Evolutionary conservation across 1,140 invertebrate species (phyloP), one percentile per base, ranked within the genome.

Genomic region (Dryas iulia): DNA sequence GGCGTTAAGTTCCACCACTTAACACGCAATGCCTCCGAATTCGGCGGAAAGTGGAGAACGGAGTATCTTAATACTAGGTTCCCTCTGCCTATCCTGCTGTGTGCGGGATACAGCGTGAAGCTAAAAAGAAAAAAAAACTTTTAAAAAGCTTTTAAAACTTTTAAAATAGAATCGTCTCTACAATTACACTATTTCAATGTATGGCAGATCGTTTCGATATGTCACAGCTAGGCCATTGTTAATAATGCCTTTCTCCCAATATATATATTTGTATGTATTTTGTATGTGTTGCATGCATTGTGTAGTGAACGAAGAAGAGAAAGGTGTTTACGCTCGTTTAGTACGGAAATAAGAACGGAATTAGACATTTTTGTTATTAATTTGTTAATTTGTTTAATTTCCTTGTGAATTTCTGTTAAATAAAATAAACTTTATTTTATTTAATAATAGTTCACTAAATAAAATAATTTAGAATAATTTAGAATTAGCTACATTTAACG

Each of bases 231-330:
- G 24, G 21, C 39, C 59, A 71, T 71, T 71, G 69, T 71, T 66
- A 62, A 57, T 62, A 28, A 54, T 39, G 59, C 73, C 73, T 75
- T 75, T 72, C 69, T 71, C 59, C 61, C 31, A 58, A 66, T 70
- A 58, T 62, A 58, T 62, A 23, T 63, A 56, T 25, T 25, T 56
- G 23, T 54, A 25, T 25, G 11, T 47, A 14, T 11, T 4, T n/a
- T 25, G 23, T 25, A 54, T 56, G 24, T 56, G 53, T 33, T 47
- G 21, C 39, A 47, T 47, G 18, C 39, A 47, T 47, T 47, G 39
- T 47, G 1, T 0, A 47, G 5, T 10, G 39, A 47, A 47, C 39
- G 6, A 6, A 28, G 56, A 58, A 58, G 61, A 63, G 60, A 69
- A 64, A 69, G 67, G 67, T 33, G 39, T 18, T 47, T 47, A 21